Base-by-base conservation (phyloP, 2,113 vertebrate genomes). In the Rostratula benghalensis region DNA sequence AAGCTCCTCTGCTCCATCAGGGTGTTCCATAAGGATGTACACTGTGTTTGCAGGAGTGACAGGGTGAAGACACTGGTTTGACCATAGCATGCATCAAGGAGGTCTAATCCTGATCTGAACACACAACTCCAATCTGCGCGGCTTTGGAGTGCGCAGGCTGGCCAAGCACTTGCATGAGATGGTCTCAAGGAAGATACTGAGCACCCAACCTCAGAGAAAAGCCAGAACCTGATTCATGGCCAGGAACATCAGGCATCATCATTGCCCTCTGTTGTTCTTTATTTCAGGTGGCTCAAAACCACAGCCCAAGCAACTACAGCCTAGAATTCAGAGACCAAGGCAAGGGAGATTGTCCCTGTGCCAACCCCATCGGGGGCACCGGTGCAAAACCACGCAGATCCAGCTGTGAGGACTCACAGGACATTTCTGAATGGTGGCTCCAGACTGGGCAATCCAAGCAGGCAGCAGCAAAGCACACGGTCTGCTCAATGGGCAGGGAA, bases 131-230 rank as follows among this genome's bases (percentile, higher is more conserved):
- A 0, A 46, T 3, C 51, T 21, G 25, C 46, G 68, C 31, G 33
- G 74, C 31, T 50, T 30, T 35, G 78, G 73, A 46, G 48, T 0
- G 0, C 1, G 0, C 0, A 1, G 59, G 31, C 31, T 57, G 46
- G 48, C 59, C 41, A 27, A 37, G 16, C 15, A 3, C 53, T 13
- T 45, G 12, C n/a, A 1, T 1, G 41, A 43, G 59, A 5, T 12
- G 43, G 8, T 41, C 46, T 45, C 69, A 28, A 17, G 35, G 73
- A 76, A 69, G 17, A 33, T 35, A 53, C 27, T 57, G 64, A 73
- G 87, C 35, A 69, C 33, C 8, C 48, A 77, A 7, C 4, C 37
- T 37, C 59, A 37, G 78, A 33, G 14, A 51, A 8, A 41, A 85
- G 43, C 8, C 48, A 71, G 64, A 56, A 57, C 50, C 2, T 24